Evolutionary conservation across 1,140 invertebrate species (phyloP).

Genomic region (Leptinotarsa lineolata): DNA sequence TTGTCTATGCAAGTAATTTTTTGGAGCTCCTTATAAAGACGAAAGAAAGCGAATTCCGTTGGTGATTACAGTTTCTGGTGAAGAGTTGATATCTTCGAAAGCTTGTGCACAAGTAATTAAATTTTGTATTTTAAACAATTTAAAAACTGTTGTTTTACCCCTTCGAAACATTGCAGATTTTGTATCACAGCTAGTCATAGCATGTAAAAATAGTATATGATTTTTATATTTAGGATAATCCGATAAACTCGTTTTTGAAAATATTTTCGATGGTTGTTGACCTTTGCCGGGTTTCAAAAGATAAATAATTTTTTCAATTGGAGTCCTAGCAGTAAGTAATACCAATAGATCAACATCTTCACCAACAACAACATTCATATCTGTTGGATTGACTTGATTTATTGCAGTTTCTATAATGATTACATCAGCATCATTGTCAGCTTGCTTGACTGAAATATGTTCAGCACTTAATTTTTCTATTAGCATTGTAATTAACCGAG

Average conservation of each 20-base stretch:
- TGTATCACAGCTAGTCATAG: constrained; percentile 24
- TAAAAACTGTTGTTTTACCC: too few relatives aligned
- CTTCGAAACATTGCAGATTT: not conserved
- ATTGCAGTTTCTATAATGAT: constrained; percentile 22
- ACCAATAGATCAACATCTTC: constrained; percentile 11
- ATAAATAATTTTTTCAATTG: constrained; percentile 12
- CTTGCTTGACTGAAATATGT: too few relatives aligned
- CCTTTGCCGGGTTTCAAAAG: constrained; percentile 12
- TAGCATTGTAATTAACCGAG: too few relatives aligned
- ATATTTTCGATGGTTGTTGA: constrained; percentile 18
- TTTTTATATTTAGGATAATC: constrained; percentile 3
- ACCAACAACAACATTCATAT: constrained; percentile 21
- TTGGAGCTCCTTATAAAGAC: constrained; percentile 12
- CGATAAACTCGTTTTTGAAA: constrained; percentile 5
- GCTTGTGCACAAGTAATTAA: too few relatives aligned
- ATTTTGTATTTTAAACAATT: too few relatives aligned
- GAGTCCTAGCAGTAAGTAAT: constrained; percentile 22
- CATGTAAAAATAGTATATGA: constrained; percentile 23
- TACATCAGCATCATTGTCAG: constrained; percentile 10
- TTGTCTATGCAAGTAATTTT: too few relatives aligned
- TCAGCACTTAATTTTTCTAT: too few relatives aligned
- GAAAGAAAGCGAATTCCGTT: constrained; percentile 12
- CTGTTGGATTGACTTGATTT: constrained; percentile 19
- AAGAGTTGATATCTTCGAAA: too few relatives aligned
- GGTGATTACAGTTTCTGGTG: constrained; percentile 1